Conservation (phyloP, 2,888 invertebrate genomes). For the Polia nebulosa region DNA sequence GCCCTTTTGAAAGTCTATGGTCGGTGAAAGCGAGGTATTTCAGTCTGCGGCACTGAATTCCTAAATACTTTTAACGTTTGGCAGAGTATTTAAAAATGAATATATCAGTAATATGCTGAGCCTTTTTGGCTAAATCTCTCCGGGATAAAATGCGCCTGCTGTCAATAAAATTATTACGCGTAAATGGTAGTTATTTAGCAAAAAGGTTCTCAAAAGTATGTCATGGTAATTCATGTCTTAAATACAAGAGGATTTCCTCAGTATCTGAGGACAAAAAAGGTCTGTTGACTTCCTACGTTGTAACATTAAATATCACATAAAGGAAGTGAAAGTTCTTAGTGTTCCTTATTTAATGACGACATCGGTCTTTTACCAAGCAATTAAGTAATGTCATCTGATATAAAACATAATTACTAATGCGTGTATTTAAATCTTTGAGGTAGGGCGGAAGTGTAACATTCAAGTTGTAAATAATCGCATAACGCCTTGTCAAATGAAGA, state of each 20-base stretch:
- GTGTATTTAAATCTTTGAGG: not conserved
- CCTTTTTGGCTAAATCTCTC: not conserved
- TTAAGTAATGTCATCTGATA: not conserved
- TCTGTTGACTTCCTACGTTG: not conserved
- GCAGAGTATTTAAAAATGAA: not conserved
- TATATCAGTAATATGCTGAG: not conserved
- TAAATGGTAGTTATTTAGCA: not conserved
- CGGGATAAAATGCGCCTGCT: too few species aligned
- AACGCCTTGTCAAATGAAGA: not conserved
- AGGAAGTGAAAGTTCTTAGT: conserved; percentile 35
- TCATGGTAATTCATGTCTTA: not conserved
- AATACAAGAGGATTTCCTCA: not conserved
- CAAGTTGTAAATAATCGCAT: not conserved
- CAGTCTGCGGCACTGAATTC: not conserved
- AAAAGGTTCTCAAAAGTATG: too few species aligned
- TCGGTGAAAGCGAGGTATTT: conserved; percentile 4
- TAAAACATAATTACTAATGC: not conserved
- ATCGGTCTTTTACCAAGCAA: conserved; percentile 1
- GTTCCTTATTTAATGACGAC: not conserved
- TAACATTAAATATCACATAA: not conserved
- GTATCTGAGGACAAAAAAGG: conserved; percentile 19
- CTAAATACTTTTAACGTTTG: conserved; percentile 1
- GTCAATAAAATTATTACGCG: not conserved
- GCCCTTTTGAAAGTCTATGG: conserved; percentile 25
- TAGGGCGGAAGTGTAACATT: not conserved